Base-by-base conservation (phyloP, 2,888 invertebrate genomes). In the Parthenolecanium corni region DNA sequence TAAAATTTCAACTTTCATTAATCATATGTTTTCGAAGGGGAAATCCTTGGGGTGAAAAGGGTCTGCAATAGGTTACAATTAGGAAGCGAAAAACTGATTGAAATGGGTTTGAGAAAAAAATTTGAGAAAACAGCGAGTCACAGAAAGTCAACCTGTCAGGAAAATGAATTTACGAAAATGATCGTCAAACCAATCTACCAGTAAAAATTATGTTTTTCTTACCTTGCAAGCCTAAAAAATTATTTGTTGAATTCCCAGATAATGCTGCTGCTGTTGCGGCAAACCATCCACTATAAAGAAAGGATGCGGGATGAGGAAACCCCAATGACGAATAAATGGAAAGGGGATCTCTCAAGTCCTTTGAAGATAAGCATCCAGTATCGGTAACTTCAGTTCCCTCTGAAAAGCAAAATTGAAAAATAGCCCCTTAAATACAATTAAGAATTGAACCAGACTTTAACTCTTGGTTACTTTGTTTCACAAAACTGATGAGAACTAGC, bases 161-260 rank as follows among this genome's bases (percentile, higher is more conserved):
- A 31, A 31, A 31, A 31, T 4, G 4, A 31, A 31, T 31, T 31
- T 9, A 31, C 31, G 9, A 31, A 9, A 31, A 31, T 31, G 4
- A 31, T 31, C 31, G 31, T 31, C 31, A 9, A 31, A 31, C 31
- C 9, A 9, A 31, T 31, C 9, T 6, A n/a, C n/a, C n/a, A 31
- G 31, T 31, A 9, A 31, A 31, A 31, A 31, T 9, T 31, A n/a
- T 31, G 4, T 31, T 4, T 31, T n/a, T 14, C 68, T 73, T 76
- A 83, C 83, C 82, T 78, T 83, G 82, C 44, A 82, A 73, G 66
- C 80, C 80, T 68, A 83, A 79, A 51, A 83, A 73, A 66, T 80
- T 79, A 64, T 74, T 73, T 57, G 72, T 69, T 66, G 75, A 74
- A 4, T 72, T 68, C 24, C 65, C 65, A 11, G 67, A 63, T 21